These are phyloP conservation scores for Pimephales promelas DNA, from an alignment of 2,113 vertebrate genomes.

Conservation along the genomic window DNA sequence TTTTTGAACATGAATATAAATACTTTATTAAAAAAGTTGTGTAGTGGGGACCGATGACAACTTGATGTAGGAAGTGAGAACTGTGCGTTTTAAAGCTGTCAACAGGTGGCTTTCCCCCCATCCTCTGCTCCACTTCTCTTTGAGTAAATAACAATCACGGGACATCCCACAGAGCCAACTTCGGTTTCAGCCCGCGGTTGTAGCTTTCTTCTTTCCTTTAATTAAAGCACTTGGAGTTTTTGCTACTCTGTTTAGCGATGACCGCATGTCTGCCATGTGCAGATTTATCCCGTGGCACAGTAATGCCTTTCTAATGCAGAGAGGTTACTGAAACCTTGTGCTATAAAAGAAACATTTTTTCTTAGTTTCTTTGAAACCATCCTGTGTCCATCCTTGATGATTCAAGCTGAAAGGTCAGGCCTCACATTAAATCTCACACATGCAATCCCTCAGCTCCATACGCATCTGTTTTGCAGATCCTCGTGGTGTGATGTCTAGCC, in stretches of 20 bases:
- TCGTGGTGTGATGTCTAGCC: constrained; percentile 55
- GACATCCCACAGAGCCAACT: constrained; percentile 12
- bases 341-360: constrained; percentile 35
- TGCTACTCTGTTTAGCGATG: constrained; percentile 36
- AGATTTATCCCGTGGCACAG: not conserved
- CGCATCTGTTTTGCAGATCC: constrained; percentile 49
- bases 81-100: constrained; percentile 62
- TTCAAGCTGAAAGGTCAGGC: constrained; percentile 13
- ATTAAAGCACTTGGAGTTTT: constrained; percentile 44
- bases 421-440: constrained; percentile 18
- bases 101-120: constrained; percentile 22
- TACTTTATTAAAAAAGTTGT: constrained; percentile 61
- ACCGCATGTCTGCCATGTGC: not conserved
- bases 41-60: constrained; percentile 61
- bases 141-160: constrained; percentile 23
- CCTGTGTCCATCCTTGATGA: not conserved
- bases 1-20: constrained; percentile 59
- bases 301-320: constrained; percentile 1
- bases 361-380: constrained; percentile 16
- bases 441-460: not conserved
- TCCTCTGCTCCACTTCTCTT: constrained; percentile 4
- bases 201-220: constrained; percentile 42
- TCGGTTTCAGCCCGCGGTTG: constrained; percentile 31
- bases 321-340: not conserved
- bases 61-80: constrained; percentile 63